Conservation (phyloP, 2,113 vertebrate species). For the Istiophorus platypterus region DNA sequence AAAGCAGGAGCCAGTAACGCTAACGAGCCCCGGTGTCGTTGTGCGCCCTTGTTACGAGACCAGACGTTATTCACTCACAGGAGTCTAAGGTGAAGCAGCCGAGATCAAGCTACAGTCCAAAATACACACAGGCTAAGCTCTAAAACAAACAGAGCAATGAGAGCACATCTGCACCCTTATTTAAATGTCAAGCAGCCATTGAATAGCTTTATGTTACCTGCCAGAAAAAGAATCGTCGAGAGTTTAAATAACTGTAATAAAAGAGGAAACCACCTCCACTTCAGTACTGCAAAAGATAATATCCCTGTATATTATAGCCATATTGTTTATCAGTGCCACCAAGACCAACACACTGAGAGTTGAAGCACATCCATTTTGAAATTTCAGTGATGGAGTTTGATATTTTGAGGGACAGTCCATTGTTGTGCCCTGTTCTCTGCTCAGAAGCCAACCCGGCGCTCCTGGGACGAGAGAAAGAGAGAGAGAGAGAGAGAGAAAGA, state of each 20-base stretch:
- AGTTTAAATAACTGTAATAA: not conserved
- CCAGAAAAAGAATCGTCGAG: not conserved
- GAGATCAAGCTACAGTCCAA: conserved; percentile 6
- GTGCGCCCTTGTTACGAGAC: not conserved
- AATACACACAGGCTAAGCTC: not conserved
- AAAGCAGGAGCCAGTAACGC: not conserved
- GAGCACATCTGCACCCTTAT: not conserved
- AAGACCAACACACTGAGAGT: not conserved
- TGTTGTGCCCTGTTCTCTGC: not conserved
- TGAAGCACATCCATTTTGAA: conserved; percentile 9
- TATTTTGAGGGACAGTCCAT: not conserved
- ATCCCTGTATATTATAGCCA: not conserved
- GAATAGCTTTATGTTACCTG: not conserved
- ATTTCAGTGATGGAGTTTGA: not conserved
- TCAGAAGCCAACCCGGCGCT: not conserved
- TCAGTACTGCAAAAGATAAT: not conserved
- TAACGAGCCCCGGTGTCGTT: not conserved
- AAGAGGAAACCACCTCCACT: not conserved
- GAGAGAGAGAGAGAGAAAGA: too few relatives aligned
- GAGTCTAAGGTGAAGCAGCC: not conserved
- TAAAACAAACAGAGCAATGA: not conserved
- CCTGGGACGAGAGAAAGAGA: not conserved
- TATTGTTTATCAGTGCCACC: not conserved
- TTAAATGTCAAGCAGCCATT: conserved; percentile 11
- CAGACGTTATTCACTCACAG: not conserved